These are phyloP conservation scores for Yponomeuta sedellus DNA, from an alignment of 2,888 invertebrate genomes.

Conservation along the genomic window DNA sequence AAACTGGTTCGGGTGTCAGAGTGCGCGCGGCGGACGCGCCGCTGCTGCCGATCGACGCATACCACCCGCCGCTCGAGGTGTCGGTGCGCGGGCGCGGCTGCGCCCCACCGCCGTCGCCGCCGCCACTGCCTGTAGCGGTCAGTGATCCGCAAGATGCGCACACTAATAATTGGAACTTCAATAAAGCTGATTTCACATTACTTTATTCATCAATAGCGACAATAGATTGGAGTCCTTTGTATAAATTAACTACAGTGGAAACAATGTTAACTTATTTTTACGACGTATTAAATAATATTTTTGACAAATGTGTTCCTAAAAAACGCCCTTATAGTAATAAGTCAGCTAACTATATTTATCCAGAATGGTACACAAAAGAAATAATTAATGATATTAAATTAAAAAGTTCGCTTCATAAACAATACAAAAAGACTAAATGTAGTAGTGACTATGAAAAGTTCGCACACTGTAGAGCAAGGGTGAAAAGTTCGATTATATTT, in stretches of 20 bases:
- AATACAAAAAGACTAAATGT: slow-evolving; percentile 19
- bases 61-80: background rate
- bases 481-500: slow-evolving; percentile 16
- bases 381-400: slow-evolving; percentile 22
- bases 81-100: background rate
- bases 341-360: slow-evolving; percentile 19
- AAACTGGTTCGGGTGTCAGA: background rate
- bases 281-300: slow-evolving; percentile 15
- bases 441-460: slow-evolving; percentile 18
- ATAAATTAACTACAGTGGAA: background rate
- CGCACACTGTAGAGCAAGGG: slow-evolving; percentile 14
- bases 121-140: background rate
- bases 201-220: slow-evolving; percentile 4
- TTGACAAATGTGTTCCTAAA: slow-evolving; percentile 20
- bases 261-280: slow-evolving; percentile 18
- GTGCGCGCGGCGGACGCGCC: slow-evolving; percentile 5
- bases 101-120: background rate
- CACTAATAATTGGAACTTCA: slow-evolving; percentile 7
- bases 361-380: slow-evolving; percentile 24
- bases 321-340: slow-evolving; percentile 17
- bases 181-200: slow-evolving; percentile 10
- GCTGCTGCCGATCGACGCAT: background rate
- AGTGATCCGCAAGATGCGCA: background rate
- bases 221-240: slow-evolving; percentile 6
- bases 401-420: slow-evolving; percentile 21